Percentiles rank a stretch among this genome's conserved stretches.
Evolutionary conservation across 2,888 invertebrate species (phyloP).

Genomic region (Drosophila leonis): DNA sequence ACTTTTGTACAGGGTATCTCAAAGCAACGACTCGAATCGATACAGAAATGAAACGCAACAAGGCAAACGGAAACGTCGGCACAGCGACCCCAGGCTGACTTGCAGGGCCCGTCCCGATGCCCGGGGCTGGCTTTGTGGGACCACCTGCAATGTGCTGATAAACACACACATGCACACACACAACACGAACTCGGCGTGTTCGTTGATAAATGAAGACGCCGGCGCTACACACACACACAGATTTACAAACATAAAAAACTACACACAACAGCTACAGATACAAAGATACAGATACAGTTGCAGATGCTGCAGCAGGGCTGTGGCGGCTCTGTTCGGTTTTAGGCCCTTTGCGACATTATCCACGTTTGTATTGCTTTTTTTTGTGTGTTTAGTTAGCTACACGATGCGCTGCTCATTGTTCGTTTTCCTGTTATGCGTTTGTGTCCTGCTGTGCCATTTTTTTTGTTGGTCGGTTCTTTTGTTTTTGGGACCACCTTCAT

Average conservation of each 20-base stretch:
- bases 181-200: conserved; percentile 31
- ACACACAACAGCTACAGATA: conserved; percentile 20
- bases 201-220: conserved; percentile 76
- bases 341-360: conserved; percentile 50
- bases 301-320: conserved; percentile 40
- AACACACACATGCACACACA: conserved; percentile 58
- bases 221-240: conserved; percentile 60
- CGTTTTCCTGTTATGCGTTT: conserved; percentile 63
- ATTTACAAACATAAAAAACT: conserved; percentile 4
- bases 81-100: conserved; percentile 68
- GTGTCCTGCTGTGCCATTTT: conserved; percentile 69
- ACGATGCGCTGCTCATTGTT: conserved; percentile 24
- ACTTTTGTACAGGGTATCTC: conserved; percentile 38
- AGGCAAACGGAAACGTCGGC: conserved; percentile 75
- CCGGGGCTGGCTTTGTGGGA: conserved; percentile 51
- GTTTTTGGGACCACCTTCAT: conserved; percentile 52
- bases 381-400: conserved; percentile 13
- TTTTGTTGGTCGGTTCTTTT: not conserved
- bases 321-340: conserved; percentile 33
- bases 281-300: conserved; percentile 32
- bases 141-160: conserved; percentile 80
- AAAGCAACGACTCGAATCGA: conserved; percentile 46
- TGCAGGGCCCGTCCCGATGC: conserved; percentile 47
- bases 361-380: conserved; percentile 31
- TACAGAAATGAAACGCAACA: conserved; percentile 48